These are phyloP conservation scores for Calidris pygmaea DNA, from an alignment of 2,113 vertebrate genomes.

Conservation along the genomic window DNA sequence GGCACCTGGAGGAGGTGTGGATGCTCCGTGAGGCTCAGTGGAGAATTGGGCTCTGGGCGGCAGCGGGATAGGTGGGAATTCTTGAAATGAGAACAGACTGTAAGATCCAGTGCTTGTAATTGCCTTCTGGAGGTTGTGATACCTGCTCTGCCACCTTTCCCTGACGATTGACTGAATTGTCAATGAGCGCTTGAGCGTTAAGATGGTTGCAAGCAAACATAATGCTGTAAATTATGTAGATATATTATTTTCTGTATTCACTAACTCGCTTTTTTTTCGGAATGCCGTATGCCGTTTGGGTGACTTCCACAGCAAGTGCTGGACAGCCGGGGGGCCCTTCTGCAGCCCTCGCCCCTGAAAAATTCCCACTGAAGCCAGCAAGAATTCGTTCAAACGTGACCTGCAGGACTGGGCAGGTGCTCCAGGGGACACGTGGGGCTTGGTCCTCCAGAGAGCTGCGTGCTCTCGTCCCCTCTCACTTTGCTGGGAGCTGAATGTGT, in stretches of 20 bases:
- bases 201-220: background rate
- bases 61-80: background rate
- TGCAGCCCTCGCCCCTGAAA: background rate
- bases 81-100: background rate
- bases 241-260: background rate
- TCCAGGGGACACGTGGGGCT: background rate
- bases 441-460: background rate
- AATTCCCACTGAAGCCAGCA: background rate
- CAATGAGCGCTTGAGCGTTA: background rate
- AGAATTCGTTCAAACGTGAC: background rate
- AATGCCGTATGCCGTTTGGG: background rate
- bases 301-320: background rate
- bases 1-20: accelerated
- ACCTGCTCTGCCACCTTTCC: background rate
- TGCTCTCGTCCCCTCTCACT: accelerated
- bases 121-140: background rate
- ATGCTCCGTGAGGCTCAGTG: accelerated
- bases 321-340: background rate
- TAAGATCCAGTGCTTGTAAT: background rate
- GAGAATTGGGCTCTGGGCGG: background rate
- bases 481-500: background rate
- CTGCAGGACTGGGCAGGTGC: background rate
- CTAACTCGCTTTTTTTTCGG: background rate
- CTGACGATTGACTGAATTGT: background rate
- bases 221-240: background rate